Evolutionary conservation across 2,888 invertebrate genomes (phyloP), one percentile per base, ranked within the genome.

Genomic region (Balanococcus diminutus): DNA sequence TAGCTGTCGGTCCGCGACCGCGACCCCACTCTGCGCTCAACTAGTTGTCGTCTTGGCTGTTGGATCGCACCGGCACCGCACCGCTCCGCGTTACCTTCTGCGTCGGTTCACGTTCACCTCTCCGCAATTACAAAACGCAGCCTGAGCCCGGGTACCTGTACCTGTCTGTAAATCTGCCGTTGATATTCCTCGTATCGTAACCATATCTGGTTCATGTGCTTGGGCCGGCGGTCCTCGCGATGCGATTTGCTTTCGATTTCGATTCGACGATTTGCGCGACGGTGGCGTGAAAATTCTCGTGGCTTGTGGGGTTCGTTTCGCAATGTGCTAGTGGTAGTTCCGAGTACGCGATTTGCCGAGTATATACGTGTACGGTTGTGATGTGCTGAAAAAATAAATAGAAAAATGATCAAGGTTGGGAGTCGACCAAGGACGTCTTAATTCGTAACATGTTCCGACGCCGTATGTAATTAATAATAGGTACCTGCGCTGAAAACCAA

Each of bases 121-220:
- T 84, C n/a, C 75, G 75, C 79, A 79, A 85, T 85, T 85, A 85
- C 85, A 72, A 85, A 85, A 85, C 79, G 67, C 56, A 31, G 28
- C 14, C 85, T 51, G 42, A 79, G 85, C 14, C 85, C 79, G 42
- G 85, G 85, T 85, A 85, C 85, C 85, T 85, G 85, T 85, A 85
- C 85, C 85, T 85, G 85, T 85, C 84, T 84, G 85, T 75, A 85
- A 85, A 75, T 85, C 85, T 51, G 36, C 36, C 84, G 39, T 84
- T 72, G 39, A 42, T 42, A 46, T 28, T 67, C n/a, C n/a, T n/a
- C 67, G 84, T 61, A 67, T 61, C 72, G 85, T 85, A 85, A 85
- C 85, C 85, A 85, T 85, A 85, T 85, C 85, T 85, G 85, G 85
- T 85, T 85, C 85, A 85, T 32, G 85, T 85, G 25, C n/a, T 79